Evolutionary conservation across 2,888 invertebrate species (phyloP).

Genomic region (Hecatera dysodea): DNA sequence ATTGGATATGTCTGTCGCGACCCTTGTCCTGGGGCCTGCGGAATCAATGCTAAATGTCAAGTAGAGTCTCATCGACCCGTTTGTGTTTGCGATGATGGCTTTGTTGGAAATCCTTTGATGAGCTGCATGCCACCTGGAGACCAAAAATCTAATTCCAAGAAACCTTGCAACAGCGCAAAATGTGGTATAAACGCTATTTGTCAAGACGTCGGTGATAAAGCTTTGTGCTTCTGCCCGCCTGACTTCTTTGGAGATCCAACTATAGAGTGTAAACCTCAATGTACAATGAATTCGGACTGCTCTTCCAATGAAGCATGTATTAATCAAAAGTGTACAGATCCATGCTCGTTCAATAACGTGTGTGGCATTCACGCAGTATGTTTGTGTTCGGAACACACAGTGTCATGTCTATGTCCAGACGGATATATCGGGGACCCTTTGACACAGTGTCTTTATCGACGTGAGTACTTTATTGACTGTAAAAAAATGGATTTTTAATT

Average conservation of each 20-base stretch:
- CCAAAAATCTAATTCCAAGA: constrained; percentile 84
- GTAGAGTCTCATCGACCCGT: constrained; percentile 95
- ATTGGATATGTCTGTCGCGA: constrained; percentile 95
- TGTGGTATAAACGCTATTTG: constrained; percentile 96
- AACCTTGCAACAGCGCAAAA: constrained; percentile 94
- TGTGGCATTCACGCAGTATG: constrained; percentile 96
- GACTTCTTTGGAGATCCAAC: constrained; percentile 95
- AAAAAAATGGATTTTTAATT: not conserved
- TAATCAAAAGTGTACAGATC: constrained; percentile 94
- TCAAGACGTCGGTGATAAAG: constrained; percentile 92
- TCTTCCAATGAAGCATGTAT: constrained; percentile 93
- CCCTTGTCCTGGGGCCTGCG: constrained; percentile 96
- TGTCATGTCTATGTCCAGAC: constrained; percentile 95
- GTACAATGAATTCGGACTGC: constrained; percentile 96
- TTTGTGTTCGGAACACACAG: constrained; percentile 94
- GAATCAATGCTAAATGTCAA: constrained; percentile 93
- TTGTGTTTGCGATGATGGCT: constrained; percentile 93
- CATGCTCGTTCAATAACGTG: constrained; percentile 92
- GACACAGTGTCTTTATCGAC: constrained; percentile 92
- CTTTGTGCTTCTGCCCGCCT: constrained; percentile 94
- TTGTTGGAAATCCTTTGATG: constrained; percentile 94
- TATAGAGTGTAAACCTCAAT: constrained; percentile 94
- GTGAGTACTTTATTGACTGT: constrained; percentile 78
- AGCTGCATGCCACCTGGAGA: constrained; percentile 92
- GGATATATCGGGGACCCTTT: constrained; percentile 96